Base-by-base conservation (phyloP, 2,888 invertebrate genomes). In the Petrophora chlorosata region DNA sequence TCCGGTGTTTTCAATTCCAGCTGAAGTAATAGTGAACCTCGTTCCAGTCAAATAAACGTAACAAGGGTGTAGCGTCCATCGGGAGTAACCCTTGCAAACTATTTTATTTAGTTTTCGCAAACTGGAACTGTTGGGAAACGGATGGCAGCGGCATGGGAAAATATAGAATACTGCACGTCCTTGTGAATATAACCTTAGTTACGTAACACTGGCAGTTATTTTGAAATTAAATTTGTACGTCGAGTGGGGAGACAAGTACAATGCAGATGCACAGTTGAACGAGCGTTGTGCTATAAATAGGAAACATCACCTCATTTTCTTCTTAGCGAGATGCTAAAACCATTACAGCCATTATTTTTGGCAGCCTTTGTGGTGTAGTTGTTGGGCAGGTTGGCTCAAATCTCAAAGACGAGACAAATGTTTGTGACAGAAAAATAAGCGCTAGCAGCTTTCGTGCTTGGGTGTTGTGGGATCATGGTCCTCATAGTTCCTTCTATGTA, bases 51-150 rank as follows among this genome's bases (percentile, higher is more conserved):
- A 74, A 76, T 74, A 70, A 76, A 69, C 58, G 63, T 70, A 70
- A 69, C 66, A 66, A 67, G 67, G 69, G 64, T 67, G 59, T 65
- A 53, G 50, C 34, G 61, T 68, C 79, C 77, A 54, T 47, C 41
- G 80, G 76, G 79, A 73, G 46, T 56, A 56, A 73, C 77, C 76
- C 73, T 71, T 72, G 70, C 68, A 69, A 79, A 79, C 73, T 76
- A 74, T 78, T 80, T 79, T 76, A 77, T 77, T 75, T 72, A 66
- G 65, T 70, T 76, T 76, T 63, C 63, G 57, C 46, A 49, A 67
- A 65, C 55, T 59, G 17, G 41, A 14, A 56, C 43, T 59, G 53
- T 55, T 56, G 41, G 44, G 43, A 49, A 59, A 60, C 53, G 46
- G 54, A 58, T 43, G 42, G 33, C 32, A 32, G 41, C 15, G 51